Conservation (phyloP, 2,888 invertebrate species). For the Agrotis clavis region DNA sequence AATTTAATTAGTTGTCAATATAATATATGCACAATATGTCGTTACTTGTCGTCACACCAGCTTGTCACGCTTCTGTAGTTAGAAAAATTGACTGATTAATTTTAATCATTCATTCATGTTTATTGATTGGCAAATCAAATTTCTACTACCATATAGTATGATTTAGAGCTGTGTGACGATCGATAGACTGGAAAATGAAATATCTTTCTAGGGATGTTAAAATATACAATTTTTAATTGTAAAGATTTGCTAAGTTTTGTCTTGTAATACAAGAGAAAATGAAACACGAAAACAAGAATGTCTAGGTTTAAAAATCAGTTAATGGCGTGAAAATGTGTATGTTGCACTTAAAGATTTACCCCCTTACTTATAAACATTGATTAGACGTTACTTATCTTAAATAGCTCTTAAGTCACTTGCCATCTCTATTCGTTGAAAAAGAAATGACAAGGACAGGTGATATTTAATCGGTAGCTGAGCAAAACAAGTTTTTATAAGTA, state of each 20-base stretch:
- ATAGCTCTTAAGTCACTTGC: too few species aligned
- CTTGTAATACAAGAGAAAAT: too few species aligned
- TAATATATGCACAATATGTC: slow-evolving; percentile 5
- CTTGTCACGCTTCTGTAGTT: slow-evolving; percentile 23
- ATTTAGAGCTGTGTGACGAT: not conserved
- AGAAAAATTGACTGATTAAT: slow-evolving; percentile 44
- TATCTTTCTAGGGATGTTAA: not conserved
- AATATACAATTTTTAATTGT: not conserved
- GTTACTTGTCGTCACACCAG: slow-evolving; percentile 1
- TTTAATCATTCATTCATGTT: slow-evolving; percentile 11
- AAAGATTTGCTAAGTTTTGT: not conserved
- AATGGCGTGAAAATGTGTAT: too few species aligned
- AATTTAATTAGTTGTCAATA: not conserved
- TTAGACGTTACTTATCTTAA: too few species aligned
- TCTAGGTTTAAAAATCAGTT: too few species aligned
- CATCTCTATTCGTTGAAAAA: too few species aligned
- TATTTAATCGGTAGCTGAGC: too few species aligned
- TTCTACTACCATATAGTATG: slow-evolving; percentile 20
- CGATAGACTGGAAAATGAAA: not conserved
- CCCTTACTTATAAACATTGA: too few species aligned
- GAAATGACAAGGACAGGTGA: too few species aligned
- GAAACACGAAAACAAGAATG: too few species aligned
- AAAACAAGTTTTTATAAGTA: too few species aligned
- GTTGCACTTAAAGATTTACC: too few species aligned
- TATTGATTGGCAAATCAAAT: slow-evolving; percentile 16